Base-by-base conservation (phyloP, 2,888 invertebrate species). In the Ceramica pisi region DNA sequence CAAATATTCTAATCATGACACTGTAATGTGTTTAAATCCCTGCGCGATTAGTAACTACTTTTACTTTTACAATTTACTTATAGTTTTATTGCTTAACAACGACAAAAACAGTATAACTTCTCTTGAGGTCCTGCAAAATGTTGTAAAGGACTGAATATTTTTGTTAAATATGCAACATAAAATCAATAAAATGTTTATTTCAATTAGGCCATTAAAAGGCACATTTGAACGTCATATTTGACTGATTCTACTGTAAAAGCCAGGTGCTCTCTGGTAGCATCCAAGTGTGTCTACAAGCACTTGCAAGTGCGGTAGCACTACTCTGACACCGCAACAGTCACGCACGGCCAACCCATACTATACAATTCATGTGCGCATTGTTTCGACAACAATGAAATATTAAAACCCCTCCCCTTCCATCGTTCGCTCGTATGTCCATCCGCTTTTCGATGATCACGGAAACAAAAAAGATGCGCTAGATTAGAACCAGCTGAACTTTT, bases 301-400 rank as follows among this genome's bases (percentile, higher is more conserved):
- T 21, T 5, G 3, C 26, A 21, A 41, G 8, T 50, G 2, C 14
- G 31, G 5, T 3, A 38, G 41, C 9, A 50, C 9, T 48, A 50
- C 19, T 19, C 16, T 16, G 14, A 23, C 21, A 4, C 10, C 38
- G 5, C 38, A 56, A 9, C 3, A 19, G 16, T 19, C 19, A 19
- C 21, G 6, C 46, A n/a, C 9, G 4, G 3, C 14, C n/a, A 21
- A 4, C 26, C 26, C 35, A 48, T 12, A 44, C n/a, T 26, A 31
- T 50, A 2, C 5, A 31, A 31, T 5, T n/a, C 19, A 26, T 23
- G 19, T 23, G 31, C 44, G 6, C 55, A 50, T 56, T 67, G 46
- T 48, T 9, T 67, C 31, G 41, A 6, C 19, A 14, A 12, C 50
- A 48, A 50, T 74, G 35, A 74, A 67, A 75, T 44, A 55, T 67